These are phyloP conservation scores for Callocephalon fimbriatum DNA, from an alignment of 2,113 vertebrate genomes.

Conservation along the genomic window DNA sequence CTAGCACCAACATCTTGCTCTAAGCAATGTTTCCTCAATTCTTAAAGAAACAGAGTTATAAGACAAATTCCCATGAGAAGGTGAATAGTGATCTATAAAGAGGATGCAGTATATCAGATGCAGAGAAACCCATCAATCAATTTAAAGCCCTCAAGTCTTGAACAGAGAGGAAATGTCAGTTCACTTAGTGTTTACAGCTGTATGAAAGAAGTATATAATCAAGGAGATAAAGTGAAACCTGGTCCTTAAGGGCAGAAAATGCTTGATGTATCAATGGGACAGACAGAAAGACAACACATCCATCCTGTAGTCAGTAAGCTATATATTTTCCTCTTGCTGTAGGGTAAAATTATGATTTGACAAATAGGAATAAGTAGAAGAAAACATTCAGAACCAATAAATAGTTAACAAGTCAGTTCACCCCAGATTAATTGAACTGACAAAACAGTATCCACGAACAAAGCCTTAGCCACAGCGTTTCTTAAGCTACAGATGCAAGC, in stretches of 20 bases:
- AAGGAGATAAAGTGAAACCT: slow-evolving; percentile 38
- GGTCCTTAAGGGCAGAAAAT: slow-evolving; percentile 19
- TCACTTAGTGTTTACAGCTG: slow-evolving; percentile 30
- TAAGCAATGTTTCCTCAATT: not conserved
- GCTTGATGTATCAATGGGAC: not conserved
- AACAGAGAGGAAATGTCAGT: not conserved
- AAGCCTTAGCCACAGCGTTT: not conserved
- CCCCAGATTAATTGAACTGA: not conserved
- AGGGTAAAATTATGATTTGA: slow-evolving; percentile 8
- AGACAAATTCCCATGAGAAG: not conserved
- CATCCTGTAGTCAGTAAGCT: not conserved
- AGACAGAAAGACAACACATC: slow-evolving; percentile 40
- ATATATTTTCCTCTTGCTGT: not conserved
- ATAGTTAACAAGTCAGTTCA: not conserved
- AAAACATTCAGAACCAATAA: not conserved
- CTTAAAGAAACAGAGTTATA: not conserved
- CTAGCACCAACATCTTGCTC: not conserved
- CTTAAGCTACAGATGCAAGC: not conserved
- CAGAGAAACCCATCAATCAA: slow-evolving; percentile 38
- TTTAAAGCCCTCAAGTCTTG: not conserved
- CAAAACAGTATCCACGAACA: not conserved
- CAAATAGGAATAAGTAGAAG: not conserved
- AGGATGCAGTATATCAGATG: not conserved
- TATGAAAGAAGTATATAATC: slow-evolving; percentile 1
- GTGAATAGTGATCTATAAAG: not conserved